Base-by-base conservation (phyloP, 2,113 vertebrate genomes). In the Columba livia region DNA sequence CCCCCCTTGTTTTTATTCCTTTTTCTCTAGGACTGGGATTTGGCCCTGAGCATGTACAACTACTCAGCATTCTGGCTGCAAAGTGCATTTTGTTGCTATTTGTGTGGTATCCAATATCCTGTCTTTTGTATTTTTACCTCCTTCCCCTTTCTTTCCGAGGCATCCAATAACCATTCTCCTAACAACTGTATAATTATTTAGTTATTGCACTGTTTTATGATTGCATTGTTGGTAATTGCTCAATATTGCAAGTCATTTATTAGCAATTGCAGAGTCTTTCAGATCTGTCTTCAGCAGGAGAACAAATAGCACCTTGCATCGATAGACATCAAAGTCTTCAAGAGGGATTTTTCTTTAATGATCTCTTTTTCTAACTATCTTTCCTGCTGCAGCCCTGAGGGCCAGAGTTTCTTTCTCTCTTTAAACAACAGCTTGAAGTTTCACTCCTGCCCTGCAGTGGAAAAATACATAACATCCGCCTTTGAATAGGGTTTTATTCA, bases 221-320 rank as follows among this genome's bases (percentile, higher is more conserved):
- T 89, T 92, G 83, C 79, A 90, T 96, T 94, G 94, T 96, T 94
- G 54, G 58, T 93, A 97, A 96, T 95, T 94, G 90, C 93, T 89
- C 90, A 77, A 88, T 92, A 95, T 90, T 85, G 77, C 73, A 94
- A 90, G 86, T 72, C 85, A 96, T 96, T 96, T 96, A 89, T 92
- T 92, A 96, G 90, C 95, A 93, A 95, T 82, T 94, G 95, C 62
- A 15, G 66, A 80, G 74, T 78, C 75, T 91, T 94, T 95, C 89
- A 94, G 87, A 78, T 94, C 91, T 94, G 32, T 74, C 66, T 94
- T 89, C 80, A 78, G 84, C 18, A 80, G 71, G 44, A 93, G 93
- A 94, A 94, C 67, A 88, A 96, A 96, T 83, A 95, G 67, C 38
- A 89, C 36, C 70, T 96, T 88, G 87, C 94, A 83, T 94, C 95